Evolutionary conservation across 2,888 invertebrate genomes (phyloP).

Genomic region (Ochropleura leucogaster): DNA sequence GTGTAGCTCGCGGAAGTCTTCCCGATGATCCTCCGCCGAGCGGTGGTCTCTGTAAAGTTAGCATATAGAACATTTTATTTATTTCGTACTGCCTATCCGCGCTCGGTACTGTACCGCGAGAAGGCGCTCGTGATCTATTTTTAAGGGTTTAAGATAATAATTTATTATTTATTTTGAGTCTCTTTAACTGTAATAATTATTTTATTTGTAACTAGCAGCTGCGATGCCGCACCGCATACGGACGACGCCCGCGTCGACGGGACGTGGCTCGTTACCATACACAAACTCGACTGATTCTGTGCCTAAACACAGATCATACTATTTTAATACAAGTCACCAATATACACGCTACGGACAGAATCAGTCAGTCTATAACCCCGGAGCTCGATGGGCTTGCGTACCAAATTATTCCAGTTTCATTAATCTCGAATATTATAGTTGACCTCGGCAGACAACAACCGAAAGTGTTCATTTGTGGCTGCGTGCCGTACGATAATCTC

Average conservation of each 20-base stretch:
- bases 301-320: constrained; percentile 64
- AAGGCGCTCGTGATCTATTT: constrained; percentile 91
- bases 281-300: constrained; percentile 75
- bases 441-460: constrained; percentile 58
- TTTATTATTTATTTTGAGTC: constrained; percentile 91
- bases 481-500: constrained; percentile 68
- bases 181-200: constrained; percentile 89
- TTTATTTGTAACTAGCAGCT: constrained; percentile 86
- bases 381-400: constrained; percentile 75
- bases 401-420: constrained; percentile 57
- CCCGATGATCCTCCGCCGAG: constrained; percentile 90
- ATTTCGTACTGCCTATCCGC: constrained; percentile 90
- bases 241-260: constrained; percentile 87
- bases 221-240: constrained; percentile 89
- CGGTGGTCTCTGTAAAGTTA: constrained; percentile 91
- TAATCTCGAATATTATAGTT: constrained; percentile 62
- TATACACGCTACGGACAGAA: constrained; percentile 69
- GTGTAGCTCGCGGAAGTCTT: constrained; percentile 90
- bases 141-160: constrained; percentile 91
- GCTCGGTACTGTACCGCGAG: constrained; percentile 90
- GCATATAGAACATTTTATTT: constrained; percentile 89
- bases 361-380: constrained; percentile 77
- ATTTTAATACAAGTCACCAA: constrained; percentile 45
- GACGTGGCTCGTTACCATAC: constrained; percentile 81
- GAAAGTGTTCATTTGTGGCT: constrained; percentile 72